Percentiles rank a stretch among this genome's conserved stretches.
These are phyloP conservation scores for Eospalax fontanierii DNA, from an alignment of 2,797 vertebrate species.

Conservation along the genomic window DNA sequence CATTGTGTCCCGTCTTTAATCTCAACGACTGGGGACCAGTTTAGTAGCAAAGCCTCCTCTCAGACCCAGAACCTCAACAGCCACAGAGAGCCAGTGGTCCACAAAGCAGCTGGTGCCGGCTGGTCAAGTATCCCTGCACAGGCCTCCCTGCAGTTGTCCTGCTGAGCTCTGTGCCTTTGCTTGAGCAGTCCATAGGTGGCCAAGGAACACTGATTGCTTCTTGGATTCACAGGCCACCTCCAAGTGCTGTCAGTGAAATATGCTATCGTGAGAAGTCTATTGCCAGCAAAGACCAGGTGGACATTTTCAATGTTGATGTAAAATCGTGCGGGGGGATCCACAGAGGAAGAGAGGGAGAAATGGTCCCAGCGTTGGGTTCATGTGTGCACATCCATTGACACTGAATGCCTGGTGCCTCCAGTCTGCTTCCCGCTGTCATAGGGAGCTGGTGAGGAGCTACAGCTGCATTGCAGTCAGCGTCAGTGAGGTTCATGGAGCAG, in stretches of 20 bases:
- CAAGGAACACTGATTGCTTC: neutral
- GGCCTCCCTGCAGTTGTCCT: neutral
- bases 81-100: neutral
- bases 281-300: conserved; percentile 68
- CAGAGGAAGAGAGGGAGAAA: conserved; percentile 12
- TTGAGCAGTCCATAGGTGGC: neutral
- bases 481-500: neutral
- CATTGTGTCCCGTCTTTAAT: conserved; percentile 24
- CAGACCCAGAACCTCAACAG: neutral
- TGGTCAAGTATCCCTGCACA: neutral
- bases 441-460: conserved; percentile 68
- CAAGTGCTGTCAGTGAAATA: conserved; percentile 50
- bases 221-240: conserved; percentile 14
- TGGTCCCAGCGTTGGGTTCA: conserved; percentile 14
- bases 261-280: conserved; percentile 8
- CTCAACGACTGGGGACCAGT: neutral
- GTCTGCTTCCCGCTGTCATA: conserved; percentile 63
- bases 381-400: conserved; percentile 22
- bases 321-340: neutral
- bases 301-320: conserved; percentile 55
- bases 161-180: neutral
- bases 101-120: too few relatives aligned
- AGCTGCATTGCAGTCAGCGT: conserved; percentile 64
- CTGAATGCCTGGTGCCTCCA: conserved; percentile 48
- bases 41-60: neutral